Percentiles rank a stretch among this genome's conserved stretches.
Evolutionary conservation across 2,888 invertebrate species (phyloP).

Genomic region (Nephrocerus scutellatus): DNA sequence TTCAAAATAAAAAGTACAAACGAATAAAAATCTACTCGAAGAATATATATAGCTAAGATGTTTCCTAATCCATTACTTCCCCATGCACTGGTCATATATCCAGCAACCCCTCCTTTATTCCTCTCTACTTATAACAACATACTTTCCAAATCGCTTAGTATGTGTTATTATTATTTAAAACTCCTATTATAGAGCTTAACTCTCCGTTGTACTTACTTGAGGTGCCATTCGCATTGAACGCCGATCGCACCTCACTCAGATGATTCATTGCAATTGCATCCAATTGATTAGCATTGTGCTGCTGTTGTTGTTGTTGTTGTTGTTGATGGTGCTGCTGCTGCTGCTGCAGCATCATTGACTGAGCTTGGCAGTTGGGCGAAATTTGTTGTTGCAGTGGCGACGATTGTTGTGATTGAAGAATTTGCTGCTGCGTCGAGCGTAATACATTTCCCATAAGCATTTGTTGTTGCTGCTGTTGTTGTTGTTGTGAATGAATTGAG

Average conservation of each 20-base stretch:
- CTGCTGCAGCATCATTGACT: conserved; percentile 19
- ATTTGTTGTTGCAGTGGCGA: conserved; percentile 30
- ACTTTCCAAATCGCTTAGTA: neutral
- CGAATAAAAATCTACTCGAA: no score
- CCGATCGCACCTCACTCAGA: conserved; percentile 55
- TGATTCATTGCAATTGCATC: conserved; percentile 39
- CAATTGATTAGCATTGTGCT: conserved; percentile 35
- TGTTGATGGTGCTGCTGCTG: conserved; percentile 30
- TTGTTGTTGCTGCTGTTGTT: no score
- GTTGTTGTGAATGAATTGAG: conserved; percentile 17
- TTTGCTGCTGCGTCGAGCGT: conserved; percentile 29
- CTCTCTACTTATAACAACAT: neutral
- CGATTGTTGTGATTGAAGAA: conserved; percentile 29
- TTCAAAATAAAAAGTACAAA: no score
- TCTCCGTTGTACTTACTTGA: conserved; percentile 45
- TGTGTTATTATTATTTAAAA: no score
- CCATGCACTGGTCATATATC: no score
- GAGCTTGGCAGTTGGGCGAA: conserved; percentile 24
- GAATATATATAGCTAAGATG: no score
- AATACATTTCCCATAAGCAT: conserved; percentile 30
- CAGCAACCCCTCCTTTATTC: no score
- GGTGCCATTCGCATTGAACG: conserved; percentile 47
- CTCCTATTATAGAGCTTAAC: no score
- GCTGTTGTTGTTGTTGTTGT: conserved; percentile 33
- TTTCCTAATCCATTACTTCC: no score